Conservation (phyloP, 2,888 invertebrate species). For the Nematopogon swammerdamellus region DNA sequence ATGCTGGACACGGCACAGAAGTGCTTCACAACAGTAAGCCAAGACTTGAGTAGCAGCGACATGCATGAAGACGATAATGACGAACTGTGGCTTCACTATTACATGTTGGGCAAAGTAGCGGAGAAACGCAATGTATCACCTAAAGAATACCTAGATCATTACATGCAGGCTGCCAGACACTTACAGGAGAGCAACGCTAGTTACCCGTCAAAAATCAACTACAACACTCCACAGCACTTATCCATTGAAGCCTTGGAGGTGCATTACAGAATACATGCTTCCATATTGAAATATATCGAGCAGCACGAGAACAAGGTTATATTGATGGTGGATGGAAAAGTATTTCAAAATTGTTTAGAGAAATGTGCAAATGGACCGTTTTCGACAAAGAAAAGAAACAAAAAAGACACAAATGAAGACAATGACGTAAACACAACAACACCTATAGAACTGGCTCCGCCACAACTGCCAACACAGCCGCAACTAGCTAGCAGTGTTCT, state of each 20-base stretch:
- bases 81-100: conserved; percentile 90
- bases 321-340: conserved; percentile 54
- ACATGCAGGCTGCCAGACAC: conserved; percentile 73
- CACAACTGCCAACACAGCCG: conserved; percentile 15
- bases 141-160: conserved; percentile 72
- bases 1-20: conserved; percentile 75
- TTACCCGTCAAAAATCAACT: conserved; percentile 84
- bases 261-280: conserved; percentile 81
- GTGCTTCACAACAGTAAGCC: conserved; percentile 72
- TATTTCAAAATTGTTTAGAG: conserved; percentile 57
- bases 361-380: conserved; percentile 44
- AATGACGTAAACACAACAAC: conserved; percentile 20
- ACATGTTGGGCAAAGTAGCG: conserved; percentile 93
- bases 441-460: conserved; percentile 22
- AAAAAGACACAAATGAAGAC: conserved; percentile 16
- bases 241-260: conserved; percentile 88
- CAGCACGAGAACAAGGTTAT: conserved; percentile 69
- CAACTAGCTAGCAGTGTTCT: conserved; percentile 48
- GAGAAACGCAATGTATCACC: conserved; percentile 82
- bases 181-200: conserved; percentile 76
- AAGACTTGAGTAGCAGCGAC: conserved; percentile 54
- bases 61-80: conserved; percentile 63
- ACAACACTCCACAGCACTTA: conserved; percentile 76
- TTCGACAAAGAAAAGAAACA: conserved; percentile 23
- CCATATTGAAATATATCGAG: conserved; percentile 84